Base-by-base conservation (phyloP, 2,113 vertebrate species). In the Dolichotis patagonum region DNA sequence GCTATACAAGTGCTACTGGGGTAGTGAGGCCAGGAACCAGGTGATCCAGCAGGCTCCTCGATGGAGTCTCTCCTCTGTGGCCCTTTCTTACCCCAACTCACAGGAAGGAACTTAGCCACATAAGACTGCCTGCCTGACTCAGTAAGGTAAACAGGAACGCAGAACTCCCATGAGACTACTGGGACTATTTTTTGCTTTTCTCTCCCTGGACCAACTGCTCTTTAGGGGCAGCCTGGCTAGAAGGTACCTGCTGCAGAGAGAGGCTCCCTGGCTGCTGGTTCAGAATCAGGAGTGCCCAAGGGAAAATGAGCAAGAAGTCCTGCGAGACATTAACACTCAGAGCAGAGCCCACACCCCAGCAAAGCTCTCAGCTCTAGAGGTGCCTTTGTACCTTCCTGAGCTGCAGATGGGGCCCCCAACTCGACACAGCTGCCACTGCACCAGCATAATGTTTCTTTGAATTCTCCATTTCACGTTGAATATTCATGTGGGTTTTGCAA, bases 381-480 rank as follows among this genome's bases (percentile, higher is more conserved):
- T 32, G 26, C 30, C 65, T 73, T 67, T 7, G 1, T 20, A 54
- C 41, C 43, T 90, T 67, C 77, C 85, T 20, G 67, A 38, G 30
- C 14, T 1, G 19, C 20, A 38, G 80, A 52, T 4, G 7, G 73
- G 75, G 43, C 41, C 73, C 19, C 16, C 60, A 30, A 30, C 73
- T 77, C 60, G 2, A 6, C 2, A 26, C 12, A 30, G 88, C 93
- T 49, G 67, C 75, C 80, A 63, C 81, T 43, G 65, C 86, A 14
- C 28, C 17, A 35, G 73, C 82, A 92, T 35, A 94, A 62, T 26
- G 24, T 78, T 77, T 77, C 91, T 97, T 94, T 94, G 96, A 97
- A 85, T 90, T 95, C 91, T 97, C 95, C 69, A 78, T 96, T 96
- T 92, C 93, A 77, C 63, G 41, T 49, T 95, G 95, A 94, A 97